These are phyloP conservation scores for Diabrotica virgifera DNA, from an alignment of 1,140 invertebrate species.

Conservation along the genomic window DNA sequence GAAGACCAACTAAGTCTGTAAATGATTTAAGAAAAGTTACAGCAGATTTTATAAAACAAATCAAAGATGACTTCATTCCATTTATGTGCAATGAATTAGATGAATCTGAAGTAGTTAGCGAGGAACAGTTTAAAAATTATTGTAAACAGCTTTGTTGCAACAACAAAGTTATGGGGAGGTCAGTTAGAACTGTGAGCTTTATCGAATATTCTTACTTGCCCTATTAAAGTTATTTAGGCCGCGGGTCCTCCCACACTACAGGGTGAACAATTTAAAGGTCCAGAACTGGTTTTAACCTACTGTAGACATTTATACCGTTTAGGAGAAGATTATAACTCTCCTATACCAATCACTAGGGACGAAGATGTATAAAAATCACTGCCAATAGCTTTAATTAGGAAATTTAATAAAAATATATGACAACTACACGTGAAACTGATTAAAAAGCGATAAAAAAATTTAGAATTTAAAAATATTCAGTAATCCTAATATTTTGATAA, in stretches of 20 bases:
- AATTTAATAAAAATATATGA: constrained; percentile 13
- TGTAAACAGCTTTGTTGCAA: constrained; percentile 76
- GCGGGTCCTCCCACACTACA: constrained; percentile 71
- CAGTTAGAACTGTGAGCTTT: constrained; percentile 88
- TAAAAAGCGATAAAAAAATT: neutral
- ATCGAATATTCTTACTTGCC: constrained; percentile 71
- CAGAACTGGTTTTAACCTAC: constrained; percentile 74
- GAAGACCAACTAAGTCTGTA: constrained; percentile 48
- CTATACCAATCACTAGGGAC: constrained; percentile 50
- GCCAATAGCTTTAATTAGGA: constrained; percentile 16
- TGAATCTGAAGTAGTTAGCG: constrained; percentile 69
- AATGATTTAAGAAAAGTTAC: constrained; percentile 68
- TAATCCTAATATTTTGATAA: no score
- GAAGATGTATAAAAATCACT: constrained; percentile 33
- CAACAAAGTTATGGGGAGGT: constrained; percentile 88
- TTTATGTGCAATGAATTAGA: constrained; percentile 75
- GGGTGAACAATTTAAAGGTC: constrained; percentile 67
- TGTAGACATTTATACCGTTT: constrained; percentile 87
- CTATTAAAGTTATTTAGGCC: constrained; percentile 88
- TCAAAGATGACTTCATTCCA: constrained; percentile 83
- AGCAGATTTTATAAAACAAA: constrained; percentile 68
- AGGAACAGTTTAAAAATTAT: constrained; percentile 79
- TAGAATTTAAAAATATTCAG: no score
- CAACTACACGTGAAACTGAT: neutral
- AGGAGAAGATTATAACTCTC: constrained; percentile 96